A percentile compares a stretch with the other conserved stretches of the same genome.
Conservation (phyloP, 2,113 vertebrate species). For the Perca fluviatilis region DNA sequence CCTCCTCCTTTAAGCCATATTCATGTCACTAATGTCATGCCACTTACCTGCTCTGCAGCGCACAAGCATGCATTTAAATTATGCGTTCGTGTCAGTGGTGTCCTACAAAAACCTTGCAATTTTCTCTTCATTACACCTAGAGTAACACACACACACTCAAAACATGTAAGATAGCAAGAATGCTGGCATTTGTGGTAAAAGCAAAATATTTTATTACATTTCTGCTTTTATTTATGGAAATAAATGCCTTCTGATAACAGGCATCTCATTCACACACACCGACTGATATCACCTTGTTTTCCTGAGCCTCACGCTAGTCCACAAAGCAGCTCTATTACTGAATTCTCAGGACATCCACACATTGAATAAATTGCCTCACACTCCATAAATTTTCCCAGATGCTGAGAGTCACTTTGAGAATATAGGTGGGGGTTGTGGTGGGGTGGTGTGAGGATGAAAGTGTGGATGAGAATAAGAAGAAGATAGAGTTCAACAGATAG, state of each 20-base stretch:
- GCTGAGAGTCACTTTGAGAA: constrained; percentile 74
- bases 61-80: constrained; percentile 8
- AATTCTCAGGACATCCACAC: constrained; percentile 56
- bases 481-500: constrained; percentile 1
- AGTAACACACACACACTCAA: background rate
- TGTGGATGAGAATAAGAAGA: constrained; percentile 15
- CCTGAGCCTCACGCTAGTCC: constrained; percentile 7
- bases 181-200: background rate
- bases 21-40: constrained; percentile 38
- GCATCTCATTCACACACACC: background rate
- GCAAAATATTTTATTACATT: background rate
- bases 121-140: background rate
- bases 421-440: background rate
- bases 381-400: constrained; percentile 77
- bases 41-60: constrained; percentile 36
- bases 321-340: constrained; percentile 19
- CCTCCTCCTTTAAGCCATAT: constrained; percentile 22
- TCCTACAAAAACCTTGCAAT: background rate
- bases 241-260: background rate
- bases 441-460: background rate
- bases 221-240: background rate
- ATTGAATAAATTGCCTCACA: constrained; percentile 74
- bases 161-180: background rate
- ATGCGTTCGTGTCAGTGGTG: background rate
- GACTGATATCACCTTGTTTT: background rate